Evolutionary conservation across 2,888 invertebrate genomes (phyloP), one percentile per base, ranked within the genome.

Genomic region (Achlya flavicornis): DNA sequence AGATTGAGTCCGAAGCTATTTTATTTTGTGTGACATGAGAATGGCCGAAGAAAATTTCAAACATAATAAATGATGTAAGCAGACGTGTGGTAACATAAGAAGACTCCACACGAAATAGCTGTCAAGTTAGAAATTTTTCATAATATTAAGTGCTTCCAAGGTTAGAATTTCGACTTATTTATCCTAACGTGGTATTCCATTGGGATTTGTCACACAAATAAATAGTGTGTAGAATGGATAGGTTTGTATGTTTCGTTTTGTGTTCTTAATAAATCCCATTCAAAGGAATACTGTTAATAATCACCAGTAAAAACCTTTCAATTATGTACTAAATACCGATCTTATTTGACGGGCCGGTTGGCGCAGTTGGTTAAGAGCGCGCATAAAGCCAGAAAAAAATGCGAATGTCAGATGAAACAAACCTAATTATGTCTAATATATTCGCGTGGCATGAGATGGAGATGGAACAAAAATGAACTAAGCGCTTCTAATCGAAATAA

Each of bases 51-150:
- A 48, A 48, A n/a, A 16, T 48, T 16, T 48, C 43, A 48, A 16
- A n/a, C 10, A 43, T 43, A 12, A 43, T 43, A 48, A 16, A 48
- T 5, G n/a, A 16, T 16, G n/a, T 48, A 48, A 14, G 48, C 16
- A 48, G 48, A 48, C 48, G 48, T 48, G 48, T n/a, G 48, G 48
- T 16, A 48, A 48, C 48, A 48, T 14, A 16, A 48, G 48, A 48
- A 4, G 16, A 16, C 48, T 48, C 6, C 6, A 7, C 48, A 48
- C 48, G 48, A 48, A 48, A 48, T 16, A 48, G 48, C 48, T 48
- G 48, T 48, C 48, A 48, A 48, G 48, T 48, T 48, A 48, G 48
- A 48, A 48, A 48, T 48, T 16, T 16, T 48, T 48, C 16, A 16
- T 26, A 26, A 26, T 48, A 48, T 48, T 16, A 48, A 48, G 48